Base-by-base conservation (phyloP, 2,888 invertebrate genomes). In the Endotricha flammealis region DNA sequence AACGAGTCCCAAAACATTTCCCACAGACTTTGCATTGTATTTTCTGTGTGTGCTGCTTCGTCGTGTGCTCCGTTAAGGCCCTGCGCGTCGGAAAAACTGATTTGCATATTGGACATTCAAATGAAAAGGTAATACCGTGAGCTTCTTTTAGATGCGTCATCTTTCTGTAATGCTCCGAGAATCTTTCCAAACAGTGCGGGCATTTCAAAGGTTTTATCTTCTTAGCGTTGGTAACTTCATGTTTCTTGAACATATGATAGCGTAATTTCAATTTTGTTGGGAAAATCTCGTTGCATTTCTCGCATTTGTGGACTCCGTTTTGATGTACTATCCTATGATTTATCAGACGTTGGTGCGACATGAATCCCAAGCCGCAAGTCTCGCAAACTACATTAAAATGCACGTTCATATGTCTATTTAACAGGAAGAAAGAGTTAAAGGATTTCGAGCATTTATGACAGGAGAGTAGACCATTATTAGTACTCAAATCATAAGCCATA, bases 311-410 rank as follows among this genome's bases (percentile, higher is more conserved):
- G 0, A 67, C 58, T 0, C 86, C 85, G 33, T 69, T 75, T 41
- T 82, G 78, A 28, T 86, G 85, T 0, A 82, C 79, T 13, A 78
- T 71, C 29, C 64, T 69, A 28, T 86, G 86, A 40, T 80, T 81
- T 4, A 75, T 70, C 1, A 86, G 45, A 0, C 86, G 63, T 12
- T 81, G 81, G 23, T 82, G 72, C 0, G 86, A 82, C 69, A 82
- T 79, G 43, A 86, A 86, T 0, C 86, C 81, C 4, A 81, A 46
- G 0, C 86, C 86, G 38, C 86, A 86, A 0, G 75, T 82, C 44
- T 86, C 86, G 39, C 86, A 86, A 1, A 83, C 83, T 0, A 85
- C 83, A 35, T 59, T 85, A 27, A 71, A 85, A 50, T 86, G 86
- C 0, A 57, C 83, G 28, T 86, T 86, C 85, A 86, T 86, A 43